Evolutionary conservation across 2,888 invertebrate species (phyloP), one percentile per base, ranked within the genome.

Genomic region (Patella ulyssiponensis): DNA sequence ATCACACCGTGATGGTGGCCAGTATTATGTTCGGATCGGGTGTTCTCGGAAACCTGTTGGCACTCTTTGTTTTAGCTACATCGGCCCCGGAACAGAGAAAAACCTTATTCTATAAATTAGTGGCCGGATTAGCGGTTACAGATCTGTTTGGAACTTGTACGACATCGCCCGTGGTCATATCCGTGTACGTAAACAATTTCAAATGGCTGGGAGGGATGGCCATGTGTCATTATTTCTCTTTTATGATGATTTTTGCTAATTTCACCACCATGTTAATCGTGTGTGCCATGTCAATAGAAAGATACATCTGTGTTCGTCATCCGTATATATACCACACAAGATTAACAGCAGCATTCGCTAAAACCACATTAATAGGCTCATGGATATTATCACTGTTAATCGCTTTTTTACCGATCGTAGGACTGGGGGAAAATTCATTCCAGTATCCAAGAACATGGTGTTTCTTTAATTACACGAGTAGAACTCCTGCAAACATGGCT

Each of bases 381-480:
- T 91, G 90, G 90, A 77, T 83, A 4, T 79, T 88, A 69, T 84
- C 89, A 9, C 78, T 84, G 2, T n/a, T 85, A n/a, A 87, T 91
- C 44, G 89, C 90, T 52, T 80, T 85, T 33, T 80, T 91, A 71
- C 91, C 91, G 4, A 77, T 92, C 5, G 81, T 91, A 23, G 91
- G 91, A 0, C 85, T 91, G 58, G 92, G 92, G 17, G 85, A 86
- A 75, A 89, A 83, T 79, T 86, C 87, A 5, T 81, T 84, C 7
- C 91, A 91, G 81, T 90, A 87, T 83, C 91, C 92, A 0, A 84
- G 85, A 2, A 91, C 92, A 3, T 92, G 92, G 92, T 92, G 91
- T 80, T 92, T 91, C 82, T 86, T 92, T 79, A 88, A 91, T 83
- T 88, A 90, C 76, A 88, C 90, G 77, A 88, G 90, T 54, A 77